Conservation (phyloP, 1,140 invertebrate species). For the Drosophila yakuba region DNA sequence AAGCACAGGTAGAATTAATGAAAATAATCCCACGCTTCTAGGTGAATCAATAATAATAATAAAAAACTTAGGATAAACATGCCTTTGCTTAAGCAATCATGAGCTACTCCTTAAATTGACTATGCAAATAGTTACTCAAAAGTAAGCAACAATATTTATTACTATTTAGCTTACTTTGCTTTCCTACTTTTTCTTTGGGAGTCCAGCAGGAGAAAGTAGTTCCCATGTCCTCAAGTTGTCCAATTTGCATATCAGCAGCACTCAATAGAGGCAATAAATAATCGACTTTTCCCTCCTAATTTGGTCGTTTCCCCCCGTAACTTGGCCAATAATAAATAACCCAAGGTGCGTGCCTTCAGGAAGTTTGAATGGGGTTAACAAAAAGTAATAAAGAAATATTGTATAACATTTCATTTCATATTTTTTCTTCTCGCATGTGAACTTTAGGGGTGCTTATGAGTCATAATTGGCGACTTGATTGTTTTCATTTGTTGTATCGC, state of each 20-base stretch:
- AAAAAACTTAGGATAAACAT: too few relatives aligned
- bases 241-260: slow-evolving; percentile 14
- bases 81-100: too few relatives aligned
- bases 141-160: background rate
- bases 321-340: slow-evolving; percentile 31
- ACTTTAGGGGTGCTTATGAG: slow-evolving; percentile 24
- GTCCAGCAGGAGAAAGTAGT: background rate
- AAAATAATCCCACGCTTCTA: too few relatives aligned
- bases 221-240: slow-evolving; percentile 1
- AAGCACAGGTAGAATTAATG: background rate
- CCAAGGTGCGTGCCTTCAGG: slow-evolving; percentile 19
- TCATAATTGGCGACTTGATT: slow-evolving; percentile 23
- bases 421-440: slow-evolving; percentile 9
- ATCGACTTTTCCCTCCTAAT: slow-evolving; percentile 6
- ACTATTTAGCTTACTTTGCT: background rate
- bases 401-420: slow-evolving; percentile 4
- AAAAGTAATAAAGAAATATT: slow-evolving; percentile 10
- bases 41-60: too few relatives aligned
- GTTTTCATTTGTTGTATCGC: too few relatives aligned
- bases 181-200: background rate
- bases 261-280: slow-evolving; percentile 26
- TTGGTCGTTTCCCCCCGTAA: background rate
- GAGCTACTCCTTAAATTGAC: too few relatives aligned
- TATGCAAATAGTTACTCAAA: too few relatives aligned
- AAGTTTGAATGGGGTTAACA: slow-evolving; percentile 27